These are phyloP conservation scores for Rhegmatorhina hoffmannsi DNA, from an alignment of 2,113 vertebrate species.

Conservation along the genomic window DNA sequence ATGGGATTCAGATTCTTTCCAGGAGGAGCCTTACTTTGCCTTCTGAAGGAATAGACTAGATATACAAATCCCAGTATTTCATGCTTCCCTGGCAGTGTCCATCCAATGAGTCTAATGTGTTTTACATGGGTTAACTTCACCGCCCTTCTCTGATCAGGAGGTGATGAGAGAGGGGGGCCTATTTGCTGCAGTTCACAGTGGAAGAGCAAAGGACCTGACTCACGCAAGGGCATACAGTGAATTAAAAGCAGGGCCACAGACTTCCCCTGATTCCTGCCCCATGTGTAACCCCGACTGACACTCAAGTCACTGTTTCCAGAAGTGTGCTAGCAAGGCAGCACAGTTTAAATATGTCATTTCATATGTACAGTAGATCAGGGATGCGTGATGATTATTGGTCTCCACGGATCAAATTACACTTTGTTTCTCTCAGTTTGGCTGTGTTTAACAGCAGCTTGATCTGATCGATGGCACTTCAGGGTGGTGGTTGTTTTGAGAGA, in stretches of 20 bases:
- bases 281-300: background rate
- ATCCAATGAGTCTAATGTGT: background rate
- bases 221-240: slow-evolving; percentile 37
- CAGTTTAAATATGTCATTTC: background rate
- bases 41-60: background rate
- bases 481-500: slow-evolving; percentile 17
- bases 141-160: background rate
- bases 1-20: background rate
- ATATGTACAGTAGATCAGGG: background rate
- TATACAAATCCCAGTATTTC: background rate
- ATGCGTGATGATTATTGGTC: slow-evolving; percentile 24
- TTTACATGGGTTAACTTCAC: background rate
- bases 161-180: background rate
- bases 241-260: slow-evolving; percentile 31
- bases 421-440: slow-evolving; percentile 37
- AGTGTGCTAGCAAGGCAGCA: background rate
- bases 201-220: background rate
- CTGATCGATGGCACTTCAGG: background rate
- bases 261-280: background rate
- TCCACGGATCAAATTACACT: slow-evolving; percentile 2
- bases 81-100: background rate
- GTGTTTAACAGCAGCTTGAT: background rate
- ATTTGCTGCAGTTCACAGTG: background rate
- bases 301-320: background rate
- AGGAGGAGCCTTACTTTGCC: background rate